Evolutionary conservation across 2,888 invertebrate genomes (phyloP).

Genomic region (Andricus quercusramuli): DNA sequence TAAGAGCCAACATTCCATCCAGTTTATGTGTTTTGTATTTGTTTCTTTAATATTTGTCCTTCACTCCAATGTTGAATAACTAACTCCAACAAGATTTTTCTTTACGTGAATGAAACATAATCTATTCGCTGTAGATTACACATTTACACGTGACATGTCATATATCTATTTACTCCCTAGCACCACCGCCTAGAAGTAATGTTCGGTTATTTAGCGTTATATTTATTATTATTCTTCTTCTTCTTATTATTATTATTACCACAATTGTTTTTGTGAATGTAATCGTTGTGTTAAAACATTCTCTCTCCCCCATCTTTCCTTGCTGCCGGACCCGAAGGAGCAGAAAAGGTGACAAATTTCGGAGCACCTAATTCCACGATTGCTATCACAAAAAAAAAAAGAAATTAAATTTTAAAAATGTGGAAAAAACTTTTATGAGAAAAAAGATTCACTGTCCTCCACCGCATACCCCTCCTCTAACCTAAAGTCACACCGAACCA

Average conservation of each 20-base stretch:
- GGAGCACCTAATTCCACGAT: conserved; percentile 79
- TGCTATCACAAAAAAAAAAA: conserved; percentile 70
- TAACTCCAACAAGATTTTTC: neutral
- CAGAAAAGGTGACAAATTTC: conserved; percentile 84
- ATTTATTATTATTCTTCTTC: conserved; percentile 62
- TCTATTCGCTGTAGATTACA: conserved; percentile 47
- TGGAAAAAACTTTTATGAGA: conserved; percentile 52
- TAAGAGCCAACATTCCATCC: neutral
- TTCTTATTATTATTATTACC: conserved; percentile 67
- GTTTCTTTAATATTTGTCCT: neutral
- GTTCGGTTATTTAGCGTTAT: conserved; percentile 76
- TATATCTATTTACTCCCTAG: conserved; percentile 78
- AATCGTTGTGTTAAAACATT: conserved; percentile 79
- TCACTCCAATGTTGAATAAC: neutral
- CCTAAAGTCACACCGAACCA: conserved; percentile 69
- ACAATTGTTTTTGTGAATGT: conserved; percentile 77
- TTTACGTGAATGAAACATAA: conserved; percentile 34
- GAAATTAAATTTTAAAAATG: conserved; percentile 55
- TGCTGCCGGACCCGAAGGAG: conserved; percentile 81
- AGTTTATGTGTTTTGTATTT: neutral
- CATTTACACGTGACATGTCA: conserved; percentile 46
- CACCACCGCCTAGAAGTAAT: conserved; percentile 75
- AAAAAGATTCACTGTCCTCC: conserved; percentile 70
- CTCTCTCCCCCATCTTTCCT: conserved; percentile 77
- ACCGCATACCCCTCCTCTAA: conserved; percentile 68